A percentile compares a stretch with the other conserved stretches of the same genome.
Conservation (phyloP, 2,888 invertebrate species). For the Cryptocheilus praepositus region DNA sequence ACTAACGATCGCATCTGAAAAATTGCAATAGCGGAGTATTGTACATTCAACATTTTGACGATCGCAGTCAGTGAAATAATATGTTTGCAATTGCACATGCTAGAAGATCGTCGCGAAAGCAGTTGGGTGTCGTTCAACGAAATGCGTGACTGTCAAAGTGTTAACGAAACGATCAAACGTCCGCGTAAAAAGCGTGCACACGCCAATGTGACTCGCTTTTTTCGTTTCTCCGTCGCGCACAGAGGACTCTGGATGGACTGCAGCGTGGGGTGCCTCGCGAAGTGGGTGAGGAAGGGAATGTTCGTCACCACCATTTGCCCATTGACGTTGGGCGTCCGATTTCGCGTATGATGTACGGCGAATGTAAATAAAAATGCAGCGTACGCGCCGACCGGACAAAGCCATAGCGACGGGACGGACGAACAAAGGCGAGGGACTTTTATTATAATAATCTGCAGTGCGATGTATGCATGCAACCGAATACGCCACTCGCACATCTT, state of each 20-base stretch:
- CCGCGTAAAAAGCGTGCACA: too few species aligned
- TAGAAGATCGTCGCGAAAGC: too few species aligned
- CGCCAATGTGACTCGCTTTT: constrained; percentile 10
- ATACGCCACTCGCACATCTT: constrained; percentile 21
- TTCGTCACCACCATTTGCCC: constrained; percentile 48
- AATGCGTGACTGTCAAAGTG: too few species aligned
- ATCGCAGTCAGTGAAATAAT: too few species aligned
- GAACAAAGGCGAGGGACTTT: constrained; percentile 59
- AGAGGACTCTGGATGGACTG: neutral
- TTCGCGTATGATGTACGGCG: constrained; percentile 43
- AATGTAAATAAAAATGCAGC: constrained; percentile 58
- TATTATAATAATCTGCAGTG: constrained; percentile 64
- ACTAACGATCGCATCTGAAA: too few species aligned
- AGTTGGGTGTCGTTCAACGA: too few species aligned
- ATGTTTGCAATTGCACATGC: too few species aligned
- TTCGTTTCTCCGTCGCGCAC: constrained; percentile 3
- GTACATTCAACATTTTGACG: too few species aligned
- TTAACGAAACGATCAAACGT: too few species aligned
- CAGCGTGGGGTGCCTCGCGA: neutral
- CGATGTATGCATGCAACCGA: constrained; percentile 39
- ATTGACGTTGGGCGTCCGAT: constrained; percentile 39
- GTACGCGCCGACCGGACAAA: constrained; percentile 48
- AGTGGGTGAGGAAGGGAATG: constrained; percentile 23
- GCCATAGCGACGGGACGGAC: constrained; percentile 40
- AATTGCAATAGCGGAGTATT: too few species aligned